Conservation (phyloP, 2,888 invertebrate species). For the Trissoscelio sp. region DNA sequence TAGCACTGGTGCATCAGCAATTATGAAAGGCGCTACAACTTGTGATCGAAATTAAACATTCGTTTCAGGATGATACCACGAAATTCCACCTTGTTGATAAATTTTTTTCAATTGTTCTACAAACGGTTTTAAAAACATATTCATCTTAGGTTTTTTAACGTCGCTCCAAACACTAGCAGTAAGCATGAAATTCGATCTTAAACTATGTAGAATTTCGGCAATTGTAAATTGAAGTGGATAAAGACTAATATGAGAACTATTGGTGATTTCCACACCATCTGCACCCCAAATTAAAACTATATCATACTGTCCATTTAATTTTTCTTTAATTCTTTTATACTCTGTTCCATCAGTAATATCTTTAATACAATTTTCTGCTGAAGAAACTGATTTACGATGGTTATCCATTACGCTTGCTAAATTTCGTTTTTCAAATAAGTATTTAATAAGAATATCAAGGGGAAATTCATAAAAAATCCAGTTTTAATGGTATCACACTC, state of each 20-base stretch:
- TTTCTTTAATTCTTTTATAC: conserved; percentile 25
- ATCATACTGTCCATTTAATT: conserved; percentile 46
- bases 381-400: background rate
- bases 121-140: conserved; percentile 1
- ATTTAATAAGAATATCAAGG: background rate
- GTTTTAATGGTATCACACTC: background rate
- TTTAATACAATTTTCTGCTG: conserved; percentile 7
- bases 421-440: conserved; percentile 30
- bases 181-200: background rate
- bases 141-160: background rate
- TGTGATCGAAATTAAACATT: background rate
- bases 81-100: background rate
- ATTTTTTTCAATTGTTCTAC: background rate
- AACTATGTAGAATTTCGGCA: background rate
- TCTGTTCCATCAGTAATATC: conserved; percentile 21
- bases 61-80: background rate
- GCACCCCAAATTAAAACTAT: conserved; percentile 60
- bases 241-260: background rate
- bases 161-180: conserved; percentile 12
- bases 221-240: conserved; percentile 1
- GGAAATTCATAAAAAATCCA: conserved; percentile 24
- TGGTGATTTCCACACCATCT: conserved; percentile 1
- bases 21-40: conserved; percentile 1
- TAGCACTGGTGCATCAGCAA: conserved; percentile 7
- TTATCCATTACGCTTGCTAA: background rate